phyloP scores from a whole-genome alignment of 2,113 vertebrate species.

The rabbit (Oryctolagus cuniculus) region mOryCun1.1 NC_091444.1:1458501-1459000 shows the following conservation, averaged over 20 bases:
- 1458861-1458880: neutral
- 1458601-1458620: neutral
- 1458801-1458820: neutral
- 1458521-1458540: neutral
- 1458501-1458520: neutral
- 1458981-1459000: neutral
- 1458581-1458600: neutral
- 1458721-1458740: neutral
- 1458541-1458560: neutral
- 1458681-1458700: neutral
- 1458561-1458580: neutral
- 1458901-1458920: neutral
- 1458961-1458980: neutral
- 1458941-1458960: neutral
- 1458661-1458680: neutral
- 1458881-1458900: neutral
- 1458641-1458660: conserved; percentile 33
- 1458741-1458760: neutral
- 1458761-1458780: neutral
- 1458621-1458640: neutral
- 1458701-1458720: neutral
- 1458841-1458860: neutral
- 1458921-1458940: neutral
- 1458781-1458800: neutral
- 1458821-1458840: neutral